phyloP scores from a whole-genome alignment of 2,888 invertebrate species.

The Lasiommata megera region DNA sequence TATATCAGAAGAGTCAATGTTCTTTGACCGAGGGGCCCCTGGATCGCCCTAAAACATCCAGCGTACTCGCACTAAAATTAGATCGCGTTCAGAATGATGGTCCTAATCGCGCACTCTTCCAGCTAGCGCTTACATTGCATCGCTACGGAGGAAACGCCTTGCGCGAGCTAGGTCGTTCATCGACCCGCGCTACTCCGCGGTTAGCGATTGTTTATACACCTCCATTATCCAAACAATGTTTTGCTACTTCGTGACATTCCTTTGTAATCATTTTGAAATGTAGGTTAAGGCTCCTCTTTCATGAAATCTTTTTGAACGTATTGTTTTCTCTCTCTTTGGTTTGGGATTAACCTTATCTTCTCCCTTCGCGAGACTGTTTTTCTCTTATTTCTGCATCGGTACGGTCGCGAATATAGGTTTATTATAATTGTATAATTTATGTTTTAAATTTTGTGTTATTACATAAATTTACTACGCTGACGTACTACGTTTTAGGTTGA shows the following conservation, averaged over 20 bases:
- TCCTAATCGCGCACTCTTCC: conserved; percentile 24
- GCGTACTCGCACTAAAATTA: background rate
- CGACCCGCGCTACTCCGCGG: conserved; percentile 55
- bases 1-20: background rate
- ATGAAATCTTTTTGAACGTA: conserved; percentile 41
- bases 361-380: background rate
- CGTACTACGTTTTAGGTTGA: too few relatives aligned
- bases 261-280: conserved; percentile 70
- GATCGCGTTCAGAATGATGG: conserved; percentile 9
- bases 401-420: background rate
- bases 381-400: background rate
- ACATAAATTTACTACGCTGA: too few relatives aligned
- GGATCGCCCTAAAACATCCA: background rate
- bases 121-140: conserved; percentile 23
- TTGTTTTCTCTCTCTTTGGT: conserved; percentile 36
- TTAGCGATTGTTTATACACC: conserved; percentile 69
- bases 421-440: too few relatives aligned
- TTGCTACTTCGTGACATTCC: conserved; percentile 77
- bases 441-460: too few relatives aligned
- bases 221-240: conserved; percentile 72
- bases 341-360: conserved; percentile 16
- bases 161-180: conserved; percentile 75
- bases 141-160: conserved; percentile 35
- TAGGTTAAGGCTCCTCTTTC: conserved; percentile 73
- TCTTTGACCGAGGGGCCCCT: too few relatives aligned